These are phyloP conservation scores for Rhynchonycteris naso DNA, from an alignment of 2,797 vertebrate species.

Conservation along the genomic window DNA sequence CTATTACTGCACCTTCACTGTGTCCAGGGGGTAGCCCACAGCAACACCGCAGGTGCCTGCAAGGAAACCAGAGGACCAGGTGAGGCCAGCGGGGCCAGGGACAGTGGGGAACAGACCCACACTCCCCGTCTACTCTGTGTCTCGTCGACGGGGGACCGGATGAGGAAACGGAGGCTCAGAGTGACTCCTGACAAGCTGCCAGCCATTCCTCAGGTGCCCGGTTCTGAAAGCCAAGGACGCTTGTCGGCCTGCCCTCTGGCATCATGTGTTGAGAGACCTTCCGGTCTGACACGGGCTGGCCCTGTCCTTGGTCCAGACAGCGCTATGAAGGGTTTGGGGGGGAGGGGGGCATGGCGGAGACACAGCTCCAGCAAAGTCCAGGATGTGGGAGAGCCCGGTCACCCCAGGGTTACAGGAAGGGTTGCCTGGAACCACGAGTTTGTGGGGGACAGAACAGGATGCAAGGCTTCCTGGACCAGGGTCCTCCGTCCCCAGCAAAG, in stretches of 20 bases:
- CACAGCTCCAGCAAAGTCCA: neutral
- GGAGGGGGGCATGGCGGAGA: accelerated
- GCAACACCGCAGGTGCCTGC: conserved; percentile 90
- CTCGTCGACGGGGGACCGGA: neutral
- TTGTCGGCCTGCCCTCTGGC: accelerated
- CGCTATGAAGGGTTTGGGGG: too few relatives aligned
- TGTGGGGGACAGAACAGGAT: accelerated
- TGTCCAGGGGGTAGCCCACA: conserved; percentile 70
- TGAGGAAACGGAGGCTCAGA: neutral
- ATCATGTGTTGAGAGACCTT: accelerated
- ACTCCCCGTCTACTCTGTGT: accelerated
- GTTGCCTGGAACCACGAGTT: neutral
- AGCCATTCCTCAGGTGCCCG: accelerated
- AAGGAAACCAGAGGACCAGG: conserved; percentile 50
- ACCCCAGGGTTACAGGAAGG: neutral
- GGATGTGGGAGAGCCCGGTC: neutral
- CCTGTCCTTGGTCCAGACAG: neutral
- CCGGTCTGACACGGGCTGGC: accelerated
- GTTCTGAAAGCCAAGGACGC: neutral
- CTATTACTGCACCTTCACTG: too few relatives aligned
- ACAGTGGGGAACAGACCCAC: neutral
- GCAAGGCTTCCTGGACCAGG: neutral
- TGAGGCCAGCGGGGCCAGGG: neutral
- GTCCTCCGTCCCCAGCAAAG: neutral
- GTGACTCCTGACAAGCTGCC: neutral